phyloP scores from a whole-genome alignment of 2,113 vertebrate genomes.

The Verasper variegatus region DNA sequence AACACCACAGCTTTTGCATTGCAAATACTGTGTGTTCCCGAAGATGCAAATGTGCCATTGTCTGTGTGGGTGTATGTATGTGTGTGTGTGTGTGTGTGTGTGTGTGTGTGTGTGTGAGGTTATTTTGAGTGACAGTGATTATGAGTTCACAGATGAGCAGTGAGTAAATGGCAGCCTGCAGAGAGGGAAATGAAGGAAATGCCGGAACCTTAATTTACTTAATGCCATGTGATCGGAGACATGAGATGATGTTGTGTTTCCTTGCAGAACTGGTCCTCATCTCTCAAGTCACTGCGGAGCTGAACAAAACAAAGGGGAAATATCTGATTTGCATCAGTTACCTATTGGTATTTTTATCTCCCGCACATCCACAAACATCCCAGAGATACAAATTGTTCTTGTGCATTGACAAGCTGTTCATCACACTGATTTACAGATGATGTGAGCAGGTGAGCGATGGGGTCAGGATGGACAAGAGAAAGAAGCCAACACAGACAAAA shows the following conservation, averaged over 20 bases:
- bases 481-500: too few species aligned
- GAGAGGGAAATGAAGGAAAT: constrained; percentile 56
- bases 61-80: not conserved
- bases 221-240: constrained; percentile 28
- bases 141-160: constrained; percentile 44
- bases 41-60: constrained; percentile 9
- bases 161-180: constrained; percentile 49
- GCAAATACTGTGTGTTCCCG: not conserved
- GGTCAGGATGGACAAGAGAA: constrained; percentile 10
- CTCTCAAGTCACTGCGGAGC: not conserved
- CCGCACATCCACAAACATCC: constrained; percentile 3
- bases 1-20: constrained; percentile 18
- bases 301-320: constrained; percentile 24
- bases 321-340: not conserved
- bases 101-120: constrained; percentile 3
- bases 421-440: constrained; percentile 31
- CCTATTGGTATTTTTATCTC: too few species aligned
- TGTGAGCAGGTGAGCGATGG: constrained; percentile 17
- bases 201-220: constrained; percentile 29
- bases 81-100: too few species aligned
- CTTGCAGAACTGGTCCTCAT: constrained; percentile 2
- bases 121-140: constrained; percentile 50
- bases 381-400: constrained; percentile 30
- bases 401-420: constrained; percentile 13
- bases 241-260: not conserved